Evolutionary conservation across 2,113 vertebrate species (phyloP), one percentile per base, ranked within the genome.

Genomic region (Chaenogobius annularis): DNA sequence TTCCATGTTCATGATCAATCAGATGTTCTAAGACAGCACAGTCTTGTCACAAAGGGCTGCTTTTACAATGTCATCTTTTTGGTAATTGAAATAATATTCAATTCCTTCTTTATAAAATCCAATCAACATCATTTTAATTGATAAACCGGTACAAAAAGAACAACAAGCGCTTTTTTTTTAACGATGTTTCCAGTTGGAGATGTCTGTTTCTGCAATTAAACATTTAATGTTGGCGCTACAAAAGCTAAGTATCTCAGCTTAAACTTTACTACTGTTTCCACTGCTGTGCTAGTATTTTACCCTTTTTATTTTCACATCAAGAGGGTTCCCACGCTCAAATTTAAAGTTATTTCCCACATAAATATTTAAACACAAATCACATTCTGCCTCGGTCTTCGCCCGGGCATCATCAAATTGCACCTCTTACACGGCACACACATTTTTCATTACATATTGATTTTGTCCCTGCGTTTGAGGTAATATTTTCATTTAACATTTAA

Each of bases 401-500:
- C 19, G 50, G 14, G 22, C 52, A 62, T 69, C 71, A 47, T 82
- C 70, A 66, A 37, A 26, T 70, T 76, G 82, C 72, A 52, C 54
- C 72, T 68, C 0, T 56, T 70, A 31, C 26, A 61, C 65, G 58
- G 67, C 55, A 66, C 23, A 11, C 15, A n/a, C 31, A 83, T 80
- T 22, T 81, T 80, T 77, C 74, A 83, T 82, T 83, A 48, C 50
- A 26, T 80, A 79, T 83, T 77, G 78, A 83, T 83, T 78, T 58
- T 74, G 48, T 0, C 0, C 22, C 8, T 56, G 10, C 9, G 12
- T 23, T 22, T n/a, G 64, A 11, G 37, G 69, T 54, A 19, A 10
- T 44, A 5, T 3, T 37, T 75, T 50, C 52, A 54, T 71, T 63
- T 55, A 65, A 35, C 75, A 75, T 72, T 20, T n/a, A n/a, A n/a